Conservation (phyloP, 1,140 invertebrate species). For the Ooceraea biroi region DNA sequence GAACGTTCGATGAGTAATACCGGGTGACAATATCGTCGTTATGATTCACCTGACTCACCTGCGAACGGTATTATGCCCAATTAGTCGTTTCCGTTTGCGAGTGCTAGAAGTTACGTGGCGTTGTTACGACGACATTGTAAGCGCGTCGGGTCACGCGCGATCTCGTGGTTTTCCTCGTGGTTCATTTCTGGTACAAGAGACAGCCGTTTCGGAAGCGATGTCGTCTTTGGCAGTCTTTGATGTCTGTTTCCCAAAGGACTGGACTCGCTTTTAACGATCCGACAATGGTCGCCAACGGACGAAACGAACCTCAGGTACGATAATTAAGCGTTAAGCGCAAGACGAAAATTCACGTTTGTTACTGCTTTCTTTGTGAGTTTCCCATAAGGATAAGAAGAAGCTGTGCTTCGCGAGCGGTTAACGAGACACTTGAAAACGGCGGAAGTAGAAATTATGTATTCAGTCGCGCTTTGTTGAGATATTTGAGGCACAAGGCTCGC, state of each 20-base stretch:
- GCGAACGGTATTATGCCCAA: slow-evolving; percentile 2
- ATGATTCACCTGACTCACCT: slow-evolving; percentile 41
- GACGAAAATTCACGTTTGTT: slow-evolving; percentile 5
- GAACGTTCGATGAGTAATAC: slow-evolving; percentile 17
- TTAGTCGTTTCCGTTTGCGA: slow-evolving; percentile 5
- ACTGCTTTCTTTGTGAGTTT: background rate
- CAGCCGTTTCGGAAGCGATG: background rate
- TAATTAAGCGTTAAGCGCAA: slow-evolving; percentile 31
- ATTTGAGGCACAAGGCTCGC: background rate
- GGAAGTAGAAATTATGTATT: slow-evolving; percentile 31
- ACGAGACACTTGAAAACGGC: slow-evolving; percentile 1
- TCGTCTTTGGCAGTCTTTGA: slow-evolving; percentile 34
- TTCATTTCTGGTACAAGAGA: background rate
- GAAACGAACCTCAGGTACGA: slow-evolving; percentile 32
- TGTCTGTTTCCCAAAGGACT: slow-evolving; percentile 18
- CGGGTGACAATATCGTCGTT: background rate
- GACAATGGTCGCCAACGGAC: background rate
- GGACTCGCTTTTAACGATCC: slow-evolving; percentile 5
- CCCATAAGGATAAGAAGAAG: background rate
- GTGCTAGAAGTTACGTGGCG: background rate
- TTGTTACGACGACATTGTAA: slow-evolving; percentile 22
- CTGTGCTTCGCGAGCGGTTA: background rate
- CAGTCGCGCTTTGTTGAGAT: background rate
- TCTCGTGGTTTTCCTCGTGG: background rate
- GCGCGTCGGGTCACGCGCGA: background rate